These are phyloP conservation scores for Berghia stephanieae DNA, from an alignment of 1,140 invertebrate species.

Conservation along the genomic window DNA sequence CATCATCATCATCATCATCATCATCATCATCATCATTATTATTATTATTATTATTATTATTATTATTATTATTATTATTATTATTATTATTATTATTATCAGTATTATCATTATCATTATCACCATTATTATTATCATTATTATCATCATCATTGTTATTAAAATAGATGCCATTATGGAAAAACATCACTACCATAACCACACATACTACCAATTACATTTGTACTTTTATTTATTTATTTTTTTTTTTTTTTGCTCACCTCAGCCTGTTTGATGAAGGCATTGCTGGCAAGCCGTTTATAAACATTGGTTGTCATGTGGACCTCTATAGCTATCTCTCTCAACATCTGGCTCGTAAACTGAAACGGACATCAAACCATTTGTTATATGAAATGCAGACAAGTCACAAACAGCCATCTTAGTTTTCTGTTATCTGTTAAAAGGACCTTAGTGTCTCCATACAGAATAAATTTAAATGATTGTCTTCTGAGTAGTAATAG, in stretches of 20 bases:
- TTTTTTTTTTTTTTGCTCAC: neutral
- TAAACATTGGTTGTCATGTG: too few species aligned
- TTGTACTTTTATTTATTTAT: neutral
- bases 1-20: slow-evolving; percentile 8
- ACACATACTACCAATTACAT: neutral
- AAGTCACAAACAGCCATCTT: too few species aligned
- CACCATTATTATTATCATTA: slow-evolving; percentile 19
- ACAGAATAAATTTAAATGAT: too few species aligned
- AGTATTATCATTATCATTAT: neutral
- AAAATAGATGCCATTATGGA: too few species aligned
- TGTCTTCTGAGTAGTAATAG: too few species aligned
- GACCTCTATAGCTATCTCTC: too few species aligned
- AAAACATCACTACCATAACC: neutral
- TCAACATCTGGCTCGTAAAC: too few species aligned
- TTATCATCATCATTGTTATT: slow-evolving; percentile 4
- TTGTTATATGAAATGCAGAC: too few species aligned
- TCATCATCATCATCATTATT: slow-evolving; percentile 16
- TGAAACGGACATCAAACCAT: too few species aligned
- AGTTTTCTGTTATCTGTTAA: too few species aligned
- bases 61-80: slow-evolving; percentile 28
- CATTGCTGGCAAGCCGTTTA: slow-evolving; percentile 33
- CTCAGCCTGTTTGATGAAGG: slow-evolving; percentile 42
- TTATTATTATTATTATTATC: neutral
- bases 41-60: slow-evolving; percentile 18
- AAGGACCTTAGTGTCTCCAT: too few species aligned